phyloP scores from a whole-genome alignment of 2,888 invertebrate species.

The Sepiola atlantica region DNA sequence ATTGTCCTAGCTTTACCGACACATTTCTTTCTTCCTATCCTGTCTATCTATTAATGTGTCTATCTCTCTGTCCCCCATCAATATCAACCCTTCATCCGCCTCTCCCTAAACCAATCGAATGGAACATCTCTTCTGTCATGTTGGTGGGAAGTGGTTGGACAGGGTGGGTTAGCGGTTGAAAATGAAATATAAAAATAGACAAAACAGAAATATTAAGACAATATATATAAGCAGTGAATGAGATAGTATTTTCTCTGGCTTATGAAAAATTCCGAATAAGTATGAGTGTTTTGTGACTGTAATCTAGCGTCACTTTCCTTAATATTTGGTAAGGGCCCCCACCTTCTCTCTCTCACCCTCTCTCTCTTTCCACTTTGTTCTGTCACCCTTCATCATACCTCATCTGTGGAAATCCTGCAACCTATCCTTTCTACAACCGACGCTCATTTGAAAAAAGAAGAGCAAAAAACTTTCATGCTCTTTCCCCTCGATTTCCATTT shows the following conservation, averaged over 20 bases:
- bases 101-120: not conserved
- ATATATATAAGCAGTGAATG: constrained; percentile 4
- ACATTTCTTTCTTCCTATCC: not conserved
- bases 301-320: constrained; percentile 32
- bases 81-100: not conserved
- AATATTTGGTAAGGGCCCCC: constrained; percentile 1
- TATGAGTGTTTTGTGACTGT: constrained; percentile 13
- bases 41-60: no score
- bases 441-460: not conserved
- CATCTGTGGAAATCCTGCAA: no score
- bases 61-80: not conserved
- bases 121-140: not conserved
- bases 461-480: not conserved
- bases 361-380: not conserved
- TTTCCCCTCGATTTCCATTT: not conserved
- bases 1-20: not conserved
- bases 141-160: not conserved
- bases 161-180: not conserved
- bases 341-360: not conserved
- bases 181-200: not conserved
- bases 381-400: not conserved
- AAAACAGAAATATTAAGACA: not conserved
- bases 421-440: not conserved
- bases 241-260: not conserved
- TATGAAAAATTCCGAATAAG: constrained; percentile 24